These are phyloP conservation scores for Halocynthia aurantium DNA, from an alignment of 23 tunicate genomes.

Conservation along the genomic window DNA sequence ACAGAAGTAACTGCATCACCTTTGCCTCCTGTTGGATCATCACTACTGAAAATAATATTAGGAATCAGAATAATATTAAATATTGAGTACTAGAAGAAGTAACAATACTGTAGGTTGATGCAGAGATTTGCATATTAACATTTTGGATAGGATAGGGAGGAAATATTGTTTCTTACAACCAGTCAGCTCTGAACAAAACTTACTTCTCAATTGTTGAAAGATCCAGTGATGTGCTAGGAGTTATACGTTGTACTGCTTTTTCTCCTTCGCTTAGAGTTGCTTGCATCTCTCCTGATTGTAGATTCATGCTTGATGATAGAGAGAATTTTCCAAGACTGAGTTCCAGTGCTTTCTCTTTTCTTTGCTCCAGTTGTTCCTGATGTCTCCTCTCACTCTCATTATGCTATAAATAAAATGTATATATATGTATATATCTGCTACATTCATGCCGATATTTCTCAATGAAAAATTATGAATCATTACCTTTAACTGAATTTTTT, in stretches of 20 bases:
- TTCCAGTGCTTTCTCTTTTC: slow-evolving; percentile 86
- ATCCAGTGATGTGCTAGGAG: neutral
- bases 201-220: slow-evolving; percentile 13
- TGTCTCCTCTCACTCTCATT: slow-evolving; percentile 93
- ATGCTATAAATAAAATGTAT: slow-evolving; percentile 33
- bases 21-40: slow-evolving; percentile 7
- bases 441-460: too few species aligned
- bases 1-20: slow-evolving; percentile 11
- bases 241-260: neutral
- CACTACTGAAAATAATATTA: slow-evolving; percentile 6
- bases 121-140: too few species aligned
- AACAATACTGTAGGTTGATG: too few species aligned
- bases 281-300: slow-evolving; percentile 22
- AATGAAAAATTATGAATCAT: neutral
- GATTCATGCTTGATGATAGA: slow-evolving; percentile 20
- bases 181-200: neutral
- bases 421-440: too few species aligned
- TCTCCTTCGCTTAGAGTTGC: slow-evolving; percentile 5
- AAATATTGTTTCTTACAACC: too few species aligned
- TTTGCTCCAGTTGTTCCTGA: slow-evolving; percentile 89
- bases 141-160: too few species aligned
- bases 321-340: slow-evolving; percentile 77
- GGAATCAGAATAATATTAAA: too few species aligned
- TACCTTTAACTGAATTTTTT: slow-evolving; percentile 93
- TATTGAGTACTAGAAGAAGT: too few species aligned